Evolutionary conservation across 92 coral and sea anemone species (phyloP), one percentile per base, ranked within the genome.

Genomic region (Nematostella vectensis): DNA sequence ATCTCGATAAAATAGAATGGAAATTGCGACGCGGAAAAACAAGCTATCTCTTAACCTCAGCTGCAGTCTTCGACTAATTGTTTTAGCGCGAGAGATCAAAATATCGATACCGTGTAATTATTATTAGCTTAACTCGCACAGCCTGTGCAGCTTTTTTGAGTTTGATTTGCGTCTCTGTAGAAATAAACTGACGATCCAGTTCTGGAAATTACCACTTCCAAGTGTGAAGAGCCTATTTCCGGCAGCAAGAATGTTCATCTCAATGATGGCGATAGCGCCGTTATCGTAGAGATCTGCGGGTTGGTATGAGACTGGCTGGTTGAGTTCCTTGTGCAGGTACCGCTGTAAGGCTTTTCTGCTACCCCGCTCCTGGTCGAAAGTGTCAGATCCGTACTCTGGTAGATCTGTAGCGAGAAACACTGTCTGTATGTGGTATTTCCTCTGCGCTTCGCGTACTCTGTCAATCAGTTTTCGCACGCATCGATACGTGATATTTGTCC

Each of bases 141-240:
- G 63, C 50, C 98, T 68, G 53, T 91, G 93, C 4, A 83, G 54
- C 39, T 85, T 71, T 28, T 65, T 72, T 0, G 44, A 36, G 29
- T 72, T 76, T 25, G 70, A 56, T 8, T 54, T 28, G 27, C 59
- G 77, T 42, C 68, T 69, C 57, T 54, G 64, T 57, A 65, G 77
- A 59, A 86, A 91, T 45, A 91, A 50, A 67, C 63, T 81, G 16
- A 91, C 50, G 4, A 73, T 58, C 98, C 98, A 91, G 45, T 91
- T 83, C 59, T 91, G 98, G 61, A 81, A 91, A 55, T 91, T 91
- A 11, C 98, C 98, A 47, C 93, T 81, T 1, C 98, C 98, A 20
- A 91, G 47, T 2, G 98, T 91, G 54, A 81, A 79, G 49, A 91
- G 82, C 48, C 84, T 70, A 4, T 60, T 63, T 9, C 95, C 98